Evolutionary conservation across 2,888 invertebrate genomes (phyloP), one percentile per base, ranked within the genome.

Genomic region (Zele albiditarsus): DNA sequence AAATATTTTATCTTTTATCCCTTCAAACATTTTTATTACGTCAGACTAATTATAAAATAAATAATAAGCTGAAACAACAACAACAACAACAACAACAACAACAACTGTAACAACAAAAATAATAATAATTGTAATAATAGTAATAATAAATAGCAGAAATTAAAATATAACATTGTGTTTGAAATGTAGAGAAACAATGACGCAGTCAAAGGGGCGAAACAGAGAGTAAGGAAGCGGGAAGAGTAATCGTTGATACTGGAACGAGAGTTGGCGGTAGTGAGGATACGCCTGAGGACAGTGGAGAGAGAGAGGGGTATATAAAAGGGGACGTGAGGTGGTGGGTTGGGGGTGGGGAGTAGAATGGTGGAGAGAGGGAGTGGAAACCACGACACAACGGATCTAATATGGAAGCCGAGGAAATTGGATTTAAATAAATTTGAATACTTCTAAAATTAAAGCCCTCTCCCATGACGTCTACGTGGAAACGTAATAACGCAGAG

Each of bases 401-500:
- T 84, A 85, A 84, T 85, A 85, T 84, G 84, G 84, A 84, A 84
- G 82, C 83, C 82, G 82, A 84, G 84, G 84, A 86, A 86, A 86
- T 86, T 85, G 85, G 85, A 86, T 86, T 86, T 87, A 85, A 88
- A 88, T 84, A 85, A 86, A 87, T 86, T 86, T 86, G 87, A 88
- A 88, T 87, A 86, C 86, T 85, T 86, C 83, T 87, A 86, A 88
- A 88, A 88, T 87, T 86, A 88, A 86, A 87, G 85, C 86, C 84
- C 85, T 84, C 53, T 53, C 83, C 83, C 82, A 83, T 84, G 84
- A 86, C 84, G 84, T 85, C 84, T 84, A 84, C 85, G 87, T 85
- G 85, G 83, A 85, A 87, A 86, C 85, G 86, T 87, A 88, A 87
- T 83, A 85, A 84, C 84, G 82, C 79, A 82, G 83, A 82, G 81